phyloP scores from a whole-genome alignment of 2,113 vertebrate genomes.

The Pseudorectes ferrugineus region DNA sequence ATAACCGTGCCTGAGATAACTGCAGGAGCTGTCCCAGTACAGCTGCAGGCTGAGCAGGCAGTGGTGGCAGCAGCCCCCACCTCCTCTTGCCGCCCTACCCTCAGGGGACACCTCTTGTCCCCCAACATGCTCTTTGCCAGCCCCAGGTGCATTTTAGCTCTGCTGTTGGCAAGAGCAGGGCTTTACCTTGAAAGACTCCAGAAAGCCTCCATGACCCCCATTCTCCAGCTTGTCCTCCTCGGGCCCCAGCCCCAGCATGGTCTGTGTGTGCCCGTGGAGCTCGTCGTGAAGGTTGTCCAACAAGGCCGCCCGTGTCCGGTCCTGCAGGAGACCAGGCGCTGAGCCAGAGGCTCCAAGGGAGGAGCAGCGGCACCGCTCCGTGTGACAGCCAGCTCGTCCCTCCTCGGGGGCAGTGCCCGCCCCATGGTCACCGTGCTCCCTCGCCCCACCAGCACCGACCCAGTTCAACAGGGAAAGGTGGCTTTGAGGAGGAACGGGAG shows the following conservation, averaged over 20 bases:
- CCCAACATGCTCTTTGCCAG: rapidly evolving
- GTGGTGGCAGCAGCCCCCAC: neutral
- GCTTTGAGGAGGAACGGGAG: neutral
- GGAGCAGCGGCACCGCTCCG: rapidly evolving
- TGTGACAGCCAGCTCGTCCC: rapidly evolving
- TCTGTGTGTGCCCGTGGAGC: conserved; percentile 84
- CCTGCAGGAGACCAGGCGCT: conserved; percentile 63
- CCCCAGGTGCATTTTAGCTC: neutral
- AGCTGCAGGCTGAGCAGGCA: rapidly evolving
- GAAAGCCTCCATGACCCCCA: conserved; percentile 87
- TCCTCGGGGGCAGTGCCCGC: rapidly evolving
- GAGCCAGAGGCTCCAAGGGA: neutral
- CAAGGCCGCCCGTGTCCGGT: conserved; percentile 86
- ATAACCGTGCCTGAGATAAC: rapidly evolving
- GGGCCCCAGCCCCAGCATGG: conserved; percentile 85
- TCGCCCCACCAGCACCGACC: rapidly evolving
- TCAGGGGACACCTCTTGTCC: neutral
- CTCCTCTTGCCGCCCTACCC: neutral
- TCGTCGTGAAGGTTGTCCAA: conserved; percentile 90
- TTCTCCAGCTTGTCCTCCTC: conserved; percentile 93
- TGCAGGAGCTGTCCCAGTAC: neutral
- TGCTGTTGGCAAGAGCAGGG: neutral
- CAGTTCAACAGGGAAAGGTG: rapidly evolving
- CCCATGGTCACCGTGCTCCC: rapidly evolving
- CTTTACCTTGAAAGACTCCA: conserved; percentile 94